Evolutionary conservation across 2,888 invertebrate species (phyloP).

Genomic region (Mycalesis mineus): DNA sequence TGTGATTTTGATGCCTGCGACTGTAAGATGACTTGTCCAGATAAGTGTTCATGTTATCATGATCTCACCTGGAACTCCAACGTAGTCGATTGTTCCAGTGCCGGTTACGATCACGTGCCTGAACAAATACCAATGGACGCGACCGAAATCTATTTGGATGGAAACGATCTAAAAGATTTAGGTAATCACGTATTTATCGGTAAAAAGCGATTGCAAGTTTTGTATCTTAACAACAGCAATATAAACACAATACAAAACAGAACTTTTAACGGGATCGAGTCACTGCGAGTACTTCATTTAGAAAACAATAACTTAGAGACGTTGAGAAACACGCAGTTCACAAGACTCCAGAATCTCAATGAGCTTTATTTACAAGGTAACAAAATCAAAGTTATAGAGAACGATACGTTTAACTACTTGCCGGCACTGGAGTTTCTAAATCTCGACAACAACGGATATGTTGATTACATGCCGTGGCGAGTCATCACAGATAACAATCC

Average conservation of each 20-base stretch:
- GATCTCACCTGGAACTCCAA: slow-evolving; percentile 91
- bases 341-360: slow-evolving; percentile 83
- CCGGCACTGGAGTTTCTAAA: slow-evolving; percentile 84
- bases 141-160: slow-evolving; percentile 91
- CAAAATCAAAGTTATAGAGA: slow-evolving; percentile 84
- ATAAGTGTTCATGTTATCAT: slow-evolving; percentile 91
- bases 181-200: slow-evolving; percentile 92
- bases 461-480: slow-evolving; percentile 86
- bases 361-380: slow-evolving; percentile 88
- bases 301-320: slow-evolving; percentile 85
- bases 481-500: slow-evolving; percentile 82
- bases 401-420: slow-evolving; percentile 86
- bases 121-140: slow-evolving; percentile 92
- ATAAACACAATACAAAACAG: slow-evolving; percentile 87
- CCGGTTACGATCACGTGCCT: slow-evolving; percentile 85
- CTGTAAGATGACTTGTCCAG: slow-evolving; percentile 93
- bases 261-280: slow-evolving; percentile 88
- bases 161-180: slow-evolving; percentile 86
- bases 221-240: slow-evolving; percentile 88
- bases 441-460: slow-evolving; percentile 87
- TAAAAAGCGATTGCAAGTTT: slow-evolving; percentile 86
- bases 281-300: slow-evolving; percentile 85
- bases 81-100: slow-evolving; percentile 89
- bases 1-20: slow-evolving; percentile 95
- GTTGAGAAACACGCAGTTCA: slow-evolving; percentile 87